These are phyloP conservation scores for Ctenopoma multispine DNA, from an alignment of 2,797 vertebrate species.

Conservation along the genomic window DNA sequence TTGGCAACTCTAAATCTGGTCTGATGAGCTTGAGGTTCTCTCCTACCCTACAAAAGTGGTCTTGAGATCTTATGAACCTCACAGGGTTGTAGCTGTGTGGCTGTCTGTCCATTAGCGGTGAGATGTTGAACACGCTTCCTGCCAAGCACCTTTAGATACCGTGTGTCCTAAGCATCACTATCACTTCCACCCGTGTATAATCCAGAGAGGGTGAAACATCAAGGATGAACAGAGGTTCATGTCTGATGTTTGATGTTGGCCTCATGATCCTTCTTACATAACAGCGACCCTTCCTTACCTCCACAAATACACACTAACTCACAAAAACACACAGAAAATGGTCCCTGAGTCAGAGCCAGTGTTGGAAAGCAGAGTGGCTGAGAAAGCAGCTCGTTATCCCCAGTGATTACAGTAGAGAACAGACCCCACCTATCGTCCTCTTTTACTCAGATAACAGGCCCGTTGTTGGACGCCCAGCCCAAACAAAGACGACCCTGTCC, in stretches of 20 bases:
- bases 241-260: constrained; percentile 11
- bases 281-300: constrained; percentile 31
- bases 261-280: constrained; percentile 42
- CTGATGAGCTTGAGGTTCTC: no score
- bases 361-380: constrained; percentile 84
- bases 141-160: no score
- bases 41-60: no score
- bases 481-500: constrained; percentile 86
- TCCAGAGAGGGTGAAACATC: constrained; percentile 10
- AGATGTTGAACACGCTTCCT: no score
- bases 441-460: constrained; percentile 78
- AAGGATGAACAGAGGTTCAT: neutral
- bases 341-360: constrained; percentile 81
- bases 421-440: constrained; percentile 71
- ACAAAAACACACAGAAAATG: constrained; percentile 49
- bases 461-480: constrained; percentile 78
- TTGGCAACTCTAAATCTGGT: no score
- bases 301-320: constrained; percentile 27
- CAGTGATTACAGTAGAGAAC: constrained; percentile 78
- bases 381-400: constrained; percentile 79
- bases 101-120: no score
- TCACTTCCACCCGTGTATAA: neutral
- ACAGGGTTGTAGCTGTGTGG: no score
- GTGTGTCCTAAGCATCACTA: no score
- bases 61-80: no score